These are phyloP conservation scores for Tyria jacobaeae DNA, from an alignment of 2,888 invertebrate species.

Conservation along the genomic window DNA sequence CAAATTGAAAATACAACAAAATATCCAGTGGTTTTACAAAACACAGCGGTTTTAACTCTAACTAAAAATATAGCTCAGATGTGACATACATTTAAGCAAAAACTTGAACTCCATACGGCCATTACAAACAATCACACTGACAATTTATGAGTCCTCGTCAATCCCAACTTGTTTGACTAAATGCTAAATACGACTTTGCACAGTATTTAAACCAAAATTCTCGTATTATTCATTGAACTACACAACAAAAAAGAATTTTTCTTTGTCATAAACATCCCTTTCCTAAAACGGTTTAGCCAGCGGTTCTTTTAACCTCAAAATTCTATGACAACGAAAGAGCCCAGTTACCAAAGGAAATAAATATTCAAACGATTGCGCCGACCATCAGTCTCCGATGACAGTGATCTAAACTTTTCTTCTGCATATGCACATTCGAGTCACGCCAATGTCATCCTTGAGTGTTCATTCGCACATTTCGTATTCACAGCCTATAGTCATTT, in stretches of 20 bases:
- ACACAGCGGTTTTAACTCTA: background rate
- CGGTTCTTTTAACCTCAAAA: background rate
- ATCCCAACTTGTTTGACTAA: background rate
- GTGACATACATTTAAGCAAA: background rate
- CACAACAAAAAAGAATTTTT: background rate
- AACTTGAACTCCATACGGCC: background rate
- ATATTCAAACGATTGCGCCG: conserved; percentile 5
- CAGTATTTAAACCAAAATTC: background rate
- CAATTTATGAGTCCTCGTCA: background rate
- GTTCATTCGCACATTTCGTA: conserved; percentile 59
- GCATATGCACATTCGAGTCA: conserved; percentile 62
- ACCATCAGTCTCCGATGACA: conserved; percentile 19
- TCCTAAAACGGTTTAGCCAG: background rate
- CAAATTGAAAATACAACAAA: background rate
- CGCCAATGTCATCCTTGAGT: conserved; percentile 69
- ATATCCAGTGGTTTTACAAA: background rate
- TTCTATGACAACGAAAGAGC: background rate
- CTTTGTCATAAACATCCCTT: background rate
- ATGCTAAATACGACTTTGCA: background rate
- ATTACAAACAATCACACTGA: background rate
- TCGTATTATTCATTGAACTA: background rate
- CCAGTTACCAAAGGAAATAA: background rate
- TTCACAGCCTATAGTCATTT: conserved; percentile 64
- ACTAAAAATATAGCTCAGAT: background rate
- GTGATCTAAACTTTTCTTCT: conserved; percentile 27